Evolutionary conservation across 2,113 vertebrate genomes (phyloP).

Genomic region (Xerus inauris): DNA sequence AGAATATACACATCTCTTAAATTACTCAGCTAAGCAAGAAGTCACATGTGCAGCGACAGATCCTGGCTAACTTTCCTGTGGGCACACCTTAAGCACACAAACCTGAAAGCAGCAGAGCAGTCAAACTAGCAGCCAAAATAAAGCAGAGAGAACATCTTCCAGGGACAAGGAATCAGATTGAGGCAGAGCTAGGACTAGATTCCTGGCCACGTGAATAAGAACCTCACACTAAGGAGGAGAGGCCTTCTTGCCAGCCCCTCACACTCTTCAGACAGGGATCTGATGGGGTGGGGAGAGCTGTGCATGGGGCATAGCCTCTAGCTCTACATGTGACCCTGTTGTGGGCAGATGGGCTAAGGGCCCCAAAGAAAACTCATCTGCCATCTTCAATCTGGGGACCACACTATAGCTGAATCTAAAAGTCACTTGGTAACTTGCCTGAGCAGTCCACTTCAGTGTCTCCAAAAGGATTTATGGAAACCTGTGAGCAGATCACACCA

Average conservation of each 20-base stretch:
- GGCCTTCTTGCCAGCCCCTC: neutral
- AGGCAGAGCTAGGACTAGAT: conserved; percentile 11
- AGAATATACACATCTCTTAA: neutral
- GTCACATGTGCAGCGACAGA: neutral
- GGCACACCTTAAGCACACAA: conserved; percentile 19
- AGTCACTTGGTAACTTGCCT: neutral
- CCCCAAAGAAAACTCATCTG: neutral
- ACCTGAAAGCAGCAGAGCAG: neutral
- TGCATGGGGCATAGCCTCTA: neutral
- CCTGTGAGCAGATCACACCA: neutral
- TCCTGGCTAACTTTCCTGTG: neutral
- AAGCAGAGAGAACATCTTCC: conserved; percentile 46
- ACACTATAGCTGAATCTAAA: neutral
- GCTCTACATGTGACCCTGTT: neutral
- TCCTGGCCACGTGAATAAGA: neutral
- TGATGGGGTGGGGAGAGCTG: rapidly evolving
- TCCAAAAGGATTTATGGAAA: neutral
- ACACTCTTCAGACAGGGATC: neutral
- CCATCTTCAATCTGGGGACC: neutral
- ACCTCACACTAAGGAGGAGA: neutral
- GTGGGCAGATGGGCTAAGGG: neutral
- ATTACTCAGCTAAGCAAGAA: neutral
- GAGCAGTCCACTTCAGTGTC: neutral
- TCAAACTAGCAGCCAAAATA: neutral
- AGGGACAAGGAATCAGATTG: neutral